Evolutionary conservation across 2,888 invertebrate genomes (phyloP), one percentile per base, ranked within the genome.

Genomic region (Limnephilus marmoratus): DNA sequence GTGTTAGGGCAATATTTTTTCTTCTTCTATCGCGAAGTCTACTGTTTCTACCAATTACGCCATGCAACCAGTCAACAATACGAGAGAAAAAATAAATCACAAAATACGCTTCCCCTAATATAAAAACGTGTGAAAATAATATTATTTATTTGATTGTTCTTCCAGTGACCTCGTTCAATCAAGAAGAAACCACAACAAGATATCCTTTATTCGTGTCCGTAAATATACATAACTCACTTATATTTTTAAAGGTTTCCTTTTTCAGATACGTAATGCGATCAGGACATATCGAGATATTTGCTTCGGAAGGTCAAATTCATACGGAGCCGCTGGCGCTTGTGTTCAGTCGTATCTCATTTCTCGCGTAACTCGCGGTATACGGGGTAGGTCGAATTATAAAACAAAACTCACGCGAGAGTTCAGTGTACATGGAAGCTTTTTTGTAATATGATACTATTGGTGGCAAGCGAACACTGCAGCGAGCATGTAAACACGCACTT

Each of bases 311-410:
- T 68, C n/a, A n/a, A 68, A 68, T n/a, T n/a, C 68, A 68, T 24
- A 1, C 2, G 24, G 9, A 68, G 68, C 68, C 68, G 9, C 68
- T 7, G 68, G 68, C n/a, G 24, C 24, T 68, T 15, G 24, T 68
- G 68, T 68, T 68, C 68, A 68, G 24, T 85, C 85, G 45, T 85
- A 29, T 85, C 49, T 85, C 45, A 86, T 86, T 49, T 45, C 45
- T 86, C 49, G 86, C 86, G 29, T 49, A 49, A 49, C 86, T 86
- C 86, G 86, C 45, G n/a, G n/a, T n/a, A 29, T n/a, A 12, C 49
- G n/a, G n/a, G 45, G 86, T 37, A 45, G 13, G 45, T 86, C 49
- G 86, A 45, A 45, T 49, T 45, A 86, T 45, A 45, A 45, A 86
- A 86, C 86, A 11, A 45, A 41, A 12, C n/a, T 45, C 49, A 3